Base-by-base conservation (phyloP, 2,797 vertebrate genomes). In the Monodelphis domestica region DNA sequence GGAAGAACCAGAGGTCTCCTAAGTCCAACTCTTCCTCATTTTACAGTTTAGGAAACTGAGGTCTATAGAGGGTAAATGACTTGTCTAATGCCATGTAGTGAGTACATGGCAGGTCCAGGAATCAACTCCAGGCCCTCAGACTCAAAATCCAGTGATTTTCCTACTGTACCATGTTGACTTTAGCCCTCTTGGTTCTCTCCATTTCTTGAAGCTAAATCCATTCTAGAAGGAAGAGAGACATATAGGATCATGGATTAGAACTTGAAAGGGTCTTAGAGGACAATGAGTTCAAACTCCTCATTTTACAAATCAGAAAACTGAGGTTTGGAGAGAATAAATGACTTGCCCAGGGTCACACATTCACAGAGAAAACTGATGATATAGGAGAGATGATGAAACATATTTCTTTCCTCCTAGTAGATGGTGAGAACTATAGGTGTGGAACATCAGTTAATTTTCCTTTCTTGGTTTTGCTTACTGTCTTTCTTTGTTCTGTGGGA, bases 131-230 rank as follows among this genome's bases (percentile, higher is more conserved):
- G 53, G 54, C 7, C 45, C 10, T 21, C 1, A 26, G 12, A 12
- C 5, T n/a, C n/a, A n/a, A n/a, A n/a, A n/a, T n/a, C n/a, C n/a
- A n/a, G n/a, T n/a, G n/a, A n/a, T n/a, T n/a, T n/a, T n/a, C n/a
- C n/a, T n/a, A n/a, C n/a, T n/a, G n/a, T n/a, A n/a, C 88, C 33
- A 12, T 53, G n/a, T 7, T 54, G 50, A 11, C 57, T 33, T 12
- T 33, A 5, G 4, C 3, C 3, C 21, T 28, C 11, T 0, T 9
- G 12, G 5, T 89, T 51, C 29, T 53, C 0, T 3, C 26, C n/a
- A 63, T 10, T 45, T 21, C 45, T n/a, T 45, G 38, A 17, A 78
- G 38, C 2, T 78, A 26, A 78, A 78, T 78, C 21, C 63, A n/a
- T 45, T 78, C 70, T 29, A 24, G 59, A 33, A n/a, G 38, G 70